Conservation (phyloP, 1,140 invertebrate species). For the Trachymyrmex cornetzi region DNA sequence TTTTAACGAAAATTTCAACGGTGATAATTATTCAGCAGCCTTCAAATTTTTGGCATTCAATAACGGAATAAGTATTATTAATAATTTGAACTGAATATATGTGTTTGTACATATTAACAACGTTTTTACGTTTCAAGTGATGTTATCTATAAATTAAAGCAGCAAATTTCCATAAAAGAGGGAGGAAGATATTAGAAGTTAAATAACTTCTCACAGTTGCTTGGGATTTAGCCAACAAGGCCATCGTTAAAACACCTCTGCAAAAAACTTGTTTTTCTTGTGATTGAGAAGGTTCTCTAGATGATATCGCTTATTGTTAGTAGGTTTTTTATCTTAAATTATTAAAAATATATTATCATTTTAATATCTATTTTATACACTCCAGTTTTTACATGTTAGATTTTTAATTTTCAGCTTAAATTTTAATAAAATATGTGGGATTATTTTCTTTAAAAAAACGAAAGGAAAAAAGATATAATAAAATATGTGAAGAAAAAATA, state of each 20-base stretch:
- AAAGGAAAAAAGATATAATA: neutral
- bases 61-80: neutral
- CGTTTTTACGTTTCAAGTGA: neutral
- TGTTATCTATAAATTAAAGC: conserved; percentile 15
- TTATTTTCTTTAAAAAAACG: neutral
- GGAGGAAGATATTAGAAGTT: conserved; percentile 6
- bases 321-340: conserved; percentile 1
- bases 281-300: neutral
- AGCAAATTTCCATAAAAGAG: neutral
- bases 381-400: neutral
- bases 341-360: conserved; percentile 24
- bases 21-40: conserved; percentile 4
- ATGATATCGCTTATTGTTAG: conserved; percentile 7
- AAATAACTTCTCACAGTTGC: neutral
- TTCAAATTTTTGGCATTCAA: neutral
- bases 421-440: neutral
- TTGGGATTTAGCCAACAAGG: neutral
- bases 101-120: neutral
- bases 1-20: conserved; percentile 5
- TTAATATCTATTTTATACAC: neutral
- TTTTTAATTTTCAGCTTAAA: neutral
- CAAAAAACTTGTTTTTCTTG: conserved; percentile 41
- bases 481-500: neutral
- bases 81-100: neutral
- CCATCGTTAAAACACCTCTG: neutral